A percentile compares a stretch with the other conserved stretches of the same genome.
phyloP scores from a whole-genome alignment of 2,797 vertebrate genomes.

The Sparus aurata region DNA sequence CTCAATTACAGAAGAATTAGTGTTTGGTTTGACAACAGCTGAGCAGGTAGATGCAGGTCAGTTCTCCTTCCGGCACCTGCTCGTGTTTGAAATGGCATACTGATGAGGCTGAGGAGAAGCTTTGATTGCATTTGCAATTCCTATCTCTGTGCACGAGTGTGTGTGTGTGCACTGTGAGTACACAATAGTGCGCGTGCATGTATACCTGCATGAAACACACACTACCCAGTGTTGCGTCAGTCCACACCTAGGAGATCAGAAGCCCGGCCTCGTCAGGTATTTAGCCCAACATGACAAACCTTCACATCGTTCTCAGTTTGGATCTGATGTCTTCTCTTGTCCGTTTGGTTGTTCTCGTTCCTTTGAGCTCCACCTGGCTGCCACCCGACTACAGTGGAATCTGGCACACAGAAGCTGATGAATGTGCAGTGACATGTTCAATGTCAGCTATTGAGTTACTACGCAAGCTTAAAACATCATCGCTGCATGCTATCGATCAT shows the following conservation, averaged over 20 bases:
- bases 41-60: slow-evolving; percentile 77
- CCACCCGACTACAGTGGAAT: slow-evolving; percentile 18
- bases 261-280: slow-evolving; percentile 7
- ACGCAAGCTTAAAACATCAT: slow-evolving; percentile 22
- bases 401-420: slow-evolving; percentile 13
- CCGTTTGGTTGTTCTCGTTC: slow-evolving; percentile 17
- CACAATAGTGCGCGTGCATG: neutral
- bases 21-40: slow-evolving; percentile 73
- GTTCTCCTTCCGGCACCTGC: slow-evolving; percentile 68
- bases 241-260: slow-evolving; percentile 15
- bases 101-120: slow-evolving; percentile 62
- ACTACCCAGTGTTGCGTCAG: neutral
- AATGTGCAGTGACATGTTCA: slow-evolving; percentile 15
- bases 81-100: slow-evolving; percentile 63
- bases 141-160: slow-evolving; percentile 21
- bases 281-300: slow-evolving; percentile 18
- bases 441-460: slow-evolving; percentile 4
- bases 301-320: neutral
- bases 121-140: slow-evolving; percentile 82
- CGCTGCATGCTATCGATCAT: neutral
- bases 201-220: neutral
- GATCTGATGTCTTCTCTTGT: slow-evolving; percentile 12
- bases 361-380: slow-evolving; percentile 21
- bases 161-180: neutral
- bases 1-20: slow-evolving; percentile 73